Conservation (phyloP, 1,140 invertebrate species). For the Lepidurus couesii region DNA sequence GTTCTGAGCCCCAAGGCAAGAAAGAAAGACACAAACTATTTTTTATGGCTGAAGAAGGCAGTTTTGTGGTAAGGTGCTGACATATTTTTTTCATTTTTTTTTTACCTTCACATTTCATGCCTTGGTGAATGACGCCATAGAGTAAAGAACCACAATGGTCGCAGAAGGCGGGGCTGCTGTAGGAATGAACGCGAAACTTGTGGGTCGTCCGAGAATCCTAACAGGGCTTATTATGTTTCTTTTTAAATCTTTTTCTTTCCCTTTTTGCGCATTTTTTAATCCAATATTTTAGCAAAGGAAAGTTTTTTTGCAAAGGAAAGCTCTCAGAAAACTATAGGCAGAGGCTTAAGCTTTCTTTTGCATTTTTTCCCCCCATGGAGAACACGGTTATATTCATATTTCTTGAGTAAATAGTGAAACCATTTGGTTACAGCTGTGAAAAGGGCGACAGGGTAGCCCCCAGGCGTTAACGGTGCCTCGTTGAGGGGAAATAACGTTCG, state of each 20-base stretch:
- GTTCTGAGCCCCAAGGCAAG: background rate
- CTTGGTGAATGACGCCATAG: conserved; percentile 89
- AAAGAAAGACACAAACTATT: background rate
- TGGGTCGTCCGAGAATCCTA: conserved; percentile 84
- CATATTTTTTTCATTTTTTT: background rate
- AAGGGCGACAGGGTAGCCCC: background rate
- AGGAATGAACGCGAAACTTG: conserved; percentile 90
- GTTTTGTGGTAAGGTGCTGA: background rate
- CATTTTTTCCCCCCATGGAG: too few relatives aligned
- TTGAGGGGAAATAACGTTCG: background rate
- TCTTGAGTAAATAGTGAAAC: background rate
- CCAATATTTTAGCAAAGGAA: too few relatives aligned
- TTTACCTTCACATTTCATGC: conserved; percentile 84
- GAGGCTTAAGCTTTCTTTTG: too few relatives aligned
- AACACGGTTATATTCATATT: too few relatives aligned
- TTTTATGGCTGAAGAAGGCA: background rate
- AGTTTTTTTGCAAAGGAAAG: too few relatives aligned
- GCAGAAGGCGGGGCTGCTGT: conserved; percentile 97
- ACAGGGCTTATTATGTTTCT: conserved; percentile 1
- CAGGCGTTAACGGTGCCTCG: background rate
- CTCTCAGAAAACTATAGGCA: too few relatives aligned
- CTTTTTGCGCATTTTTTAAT: background rate
- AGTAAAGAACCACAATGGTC: conserved; percentile 98
- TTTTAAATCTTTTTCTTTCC: background rate
- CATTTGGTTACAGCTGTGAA: background rate